Evolutionary conservation across 2,888 invertebrate genomes (phyloP), one percentile per base, ranked within the genome.

Genomic region (Pelosia muscerda): DNA sequence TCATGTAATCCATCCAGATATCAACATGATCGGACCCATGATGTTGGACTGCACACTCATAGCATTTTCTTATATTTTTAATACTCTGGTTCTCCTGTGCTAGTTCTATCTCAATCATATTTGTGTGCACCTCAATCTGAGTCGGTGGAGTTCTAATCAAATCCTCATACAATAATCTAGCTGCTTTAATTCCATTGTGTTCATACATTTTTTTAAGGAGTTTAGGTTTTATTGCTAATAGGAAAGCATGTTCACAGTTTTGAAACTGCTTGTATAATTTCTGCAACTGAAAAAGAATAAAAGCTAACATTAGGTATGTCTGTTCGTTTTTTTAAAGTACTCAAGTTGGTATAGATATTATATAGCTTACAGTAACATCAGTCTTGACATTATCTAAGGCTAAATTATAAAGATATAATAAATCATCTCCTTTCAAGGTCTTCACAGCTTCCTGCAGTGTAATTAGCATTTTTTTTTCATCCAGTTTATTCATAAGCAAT

Each of bases 1-100:
- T 92, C 65, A 97, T 95, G 82, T 96, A 97, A 79, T 97, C 96
- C 76, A 97, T 93, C 98, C 98, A 98, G 22, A 97, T 92, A 72
- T 96, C 96, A 6, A 96, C 91, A 84, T 96, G 95, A 5, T 91
- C 92, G 78, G 93, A 93, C 0, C 97, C 97, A 88, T 97, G 97
- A 74, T 97, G 96, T 67, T 95, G 91, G 22, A 95, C 94, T 42
- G 96, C 95, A 75, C 96, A 95, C 84, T 97, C 96, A 85, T 96
- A 96, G 76, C 96, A 96, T 83, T 95, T 94, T 63, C 96, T 95
- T 76, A 96, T 94, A 69, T 90, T 88, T 74, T 95, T 95, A 0
- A 93, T 76, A 79, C 95, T 95, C 0, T 88, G 84, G 57, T 89
- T 90, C 4, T 90, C 89, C 84, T 95, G 95, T 15, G 83, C 79